Percentiles rank a stretch among this genome's conserved stretches.
phyloP scores from a whole-genome alignment of 2,797 vertebrate species.

The Pagetopsis macropterus region DNA sequence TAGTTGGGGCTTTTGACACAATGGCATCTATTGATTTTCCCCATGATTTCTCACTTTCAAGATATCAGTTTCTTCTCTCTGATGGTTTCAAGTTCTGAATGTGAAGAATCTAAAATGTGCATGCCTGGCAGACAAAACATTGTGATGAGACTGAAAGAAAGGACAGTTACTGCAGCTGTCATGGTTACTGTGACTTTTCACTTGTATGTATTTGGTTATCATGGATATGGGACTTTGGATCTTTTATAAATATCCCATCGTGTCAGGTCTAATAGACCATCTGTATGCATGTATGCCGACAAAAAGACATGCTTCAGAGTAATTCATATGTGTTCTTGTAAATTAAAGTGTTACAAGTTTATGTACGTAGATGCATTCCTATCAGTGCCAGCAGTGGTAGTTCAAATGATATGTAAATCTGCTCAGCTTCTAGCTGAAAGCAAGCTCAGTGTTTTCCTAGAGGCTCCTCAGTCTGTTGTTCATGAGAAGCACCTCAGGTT shows the following conservation, averaged over 20 bases:
- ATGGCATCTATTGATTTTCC: not conserved
- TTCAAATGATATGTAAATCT: no score
- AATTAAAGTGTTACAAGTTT: constrained; percentile 17
- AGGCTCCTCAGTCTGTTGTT: constrained; percentile 3
- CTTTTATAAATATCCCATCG: constrained; percentile 12
- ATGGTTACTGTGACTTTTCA: not conserved
- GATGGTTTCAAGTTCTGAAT: not conserved
- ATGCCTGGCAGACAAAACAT: not conserved
- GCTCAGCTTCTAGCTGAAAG: constrained; percentile 9
- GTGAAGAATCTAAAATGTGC: not conserved
- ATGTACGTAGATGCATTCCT: not conserved
- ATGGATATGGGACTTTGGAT: constrained; percentile 7
- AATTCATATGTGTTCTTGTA: constrained; percentile 24
- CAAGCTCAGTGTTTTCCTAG: constrained; percentile 11
- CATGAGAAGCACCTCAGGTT: not conserved
- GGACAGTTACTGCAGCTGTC: not conserved
- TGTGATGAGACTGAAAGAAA: not conserved
- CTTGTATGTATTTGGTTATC: constrained; percentile 2
- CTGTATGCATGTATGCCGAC: not conserved
- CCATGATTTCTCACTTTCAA: not conserved
- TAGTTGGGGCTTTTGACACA: not conserved
- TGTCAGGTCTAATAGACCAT: not conserved
- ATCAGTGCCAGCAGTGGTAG: not conserved
- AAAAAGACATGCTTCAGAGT: constrained; percentile 15
- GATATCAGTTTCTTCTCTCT: not conserved